A percentile compares a stretch with the other conserved stretches of the same genome.
Evolutionary conservation across 2,888 invertebrate species (phyloP).

Genomic region (Stenodema calcarata): DNA sequence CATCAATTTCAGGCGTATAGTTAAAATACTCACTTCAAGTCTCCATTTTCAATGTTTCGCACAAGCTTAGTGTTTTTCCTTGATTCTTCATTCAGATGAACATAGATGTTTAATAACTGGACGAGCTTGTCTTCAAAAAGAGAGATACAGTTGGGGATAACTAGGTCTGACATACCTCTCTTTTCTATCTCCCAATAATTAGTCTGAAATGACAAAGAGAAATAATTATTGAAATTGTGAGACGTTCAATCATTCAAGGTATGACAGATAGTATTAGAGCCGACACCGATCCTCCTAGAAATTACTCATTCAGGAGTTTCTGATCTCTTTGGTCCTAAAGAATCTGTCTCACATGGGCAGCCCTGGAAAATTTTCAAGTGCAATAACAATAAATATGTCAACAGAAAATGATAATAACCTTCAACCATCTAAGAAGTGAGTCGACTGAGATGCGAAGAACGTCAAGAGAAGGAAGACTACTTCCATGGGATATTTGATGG

Average conservation of each 20-base stretch:
- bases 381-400: too few species aligned
- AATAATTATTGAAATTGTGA: not conserved
- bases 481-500: constrained; percentile 79
- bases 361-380: too few species aligned
- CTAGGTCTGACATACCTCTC: constrained; percentile 64
- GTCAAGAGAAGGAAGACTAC: constrained; percentile 70
- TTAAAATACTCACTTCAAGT: not conserved
- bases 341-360: too few species aligned
- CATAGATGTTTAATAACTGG: not conserved
- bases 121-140: not conserved
- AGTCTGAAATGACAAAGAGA: constrained; percentile 59
- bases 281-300: not conserved
- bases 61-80: not conserved
- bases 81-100: not conserved
- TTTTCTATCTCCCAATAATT: constrained; percentile 72
- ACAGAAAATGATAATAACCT: constrained; percentile 60
- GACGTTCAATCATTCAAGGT: too few species aligned
- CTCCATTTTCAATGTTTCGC: not conserved
- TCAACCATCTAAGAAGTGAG: constrained; percentile 73
- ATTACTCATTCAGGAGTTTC: too few species aligned
- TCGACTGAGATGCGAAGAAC: constrained; percentile 70
- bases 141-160: constrained; percentile 53
- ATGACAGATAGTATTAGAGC: not conserved
- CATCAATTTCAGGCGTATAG: not conserved
- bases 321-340: too few species aligned